Conservation (phyloP, 2,113 vertebrate species). For the Speoplatyrhinus poulsoni region DNA sequence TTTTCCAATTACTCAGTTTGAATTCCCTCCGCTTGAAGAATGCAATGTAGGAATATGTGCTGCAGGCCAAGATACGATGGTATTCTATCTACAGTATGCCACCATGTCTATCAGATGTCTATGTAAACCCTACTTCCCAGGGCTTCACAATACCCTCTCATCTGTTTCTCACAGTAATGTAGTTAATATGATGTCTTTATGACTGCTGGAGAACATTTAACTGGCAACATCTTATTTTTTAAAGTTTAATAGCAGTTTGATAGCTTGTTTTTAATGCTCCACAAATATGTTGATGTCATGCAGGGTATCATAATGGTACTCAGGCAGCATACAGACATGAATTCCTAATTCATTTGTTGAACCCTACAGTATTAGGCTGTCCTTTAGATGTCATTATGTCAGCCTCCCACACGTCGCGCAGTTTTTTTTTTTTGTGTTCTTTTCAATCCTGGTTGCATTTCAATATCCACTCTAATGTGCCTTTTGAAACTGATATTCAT, state of each 20-base stretch:
- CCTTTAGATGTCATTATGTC: too few relatives aligned
- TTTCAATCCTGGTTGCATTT: too few relatives aligned
- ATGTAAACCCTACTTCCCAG: not conserved
- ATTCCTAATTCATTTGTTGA: conserved; percentile 30
- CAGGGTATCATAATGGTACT: too few relatives aligned
- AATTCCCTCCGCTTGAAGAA: not conserved
- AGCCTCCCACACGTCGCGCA: too few relatives aligned
- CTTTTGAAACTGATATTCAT: too few relatives aligned
- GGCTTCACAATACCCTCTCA: not conserved
- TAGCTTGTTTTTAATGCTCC: too few relatives aligned
- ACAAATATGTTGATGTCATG: too few relatives aligned
- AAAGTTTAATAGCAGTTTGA: not conserved
- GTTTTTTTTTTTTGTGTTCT: too few relatives aligned
- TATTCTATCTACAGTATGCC: not conserved
- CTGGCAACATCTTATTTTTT: not conserved
- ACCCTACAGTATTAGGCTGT: too few relatives aligned
- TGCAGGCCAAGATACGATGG: not conserved
- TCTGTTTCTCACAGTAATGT: not conserved
- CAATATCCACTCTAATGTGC: too few relatives aligned
- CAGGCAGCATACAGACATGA: conserved; percentile 4
- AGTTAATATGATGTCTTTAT: not conserved
- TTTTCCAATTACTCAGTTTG: not conserved
- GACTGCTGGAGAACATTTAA: not conserved
- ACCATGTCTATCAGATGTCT: conserved; percentile 1
- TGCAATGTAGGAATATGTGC: not conserved